Conservation (phyloP, 2,797 vertebrate genomes). For the Coregonus sp. region DNA sequence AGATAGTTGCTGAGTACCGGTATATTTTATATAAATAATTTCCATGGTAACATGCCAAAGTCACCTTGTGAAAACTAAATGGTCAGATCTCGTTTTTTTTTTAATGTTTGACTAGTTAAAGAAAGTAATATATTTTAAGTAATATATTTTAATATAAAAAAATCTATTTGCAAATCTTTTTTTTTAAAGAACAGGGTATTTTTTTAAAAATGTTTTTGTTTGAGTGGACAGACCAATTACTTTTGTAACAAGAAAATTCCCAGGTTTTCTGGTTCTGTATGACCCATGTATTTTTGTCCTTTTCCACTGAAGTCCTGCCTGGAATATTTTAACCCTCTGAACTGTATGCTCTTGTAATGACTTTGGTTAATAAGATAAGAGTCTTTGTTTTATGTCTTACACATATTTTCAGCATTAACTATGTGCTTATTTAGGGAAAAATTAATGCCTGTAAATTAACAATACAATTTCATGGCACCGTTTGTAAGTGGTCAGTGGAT, state of each 20-base stretch:
- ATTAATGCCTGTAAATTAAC: background rate
- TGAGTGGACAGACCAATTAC: conserved; percentile 66
- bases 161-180: conserved; percentile 80
- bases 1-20: conserved; percentile 41
- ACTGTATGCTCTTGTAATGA: conserved; percentile 21
- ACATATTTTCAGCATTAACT: background rate
- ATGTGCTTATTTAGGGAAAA: conserved; percentile 3
- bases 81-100: conserved; percentile 76
- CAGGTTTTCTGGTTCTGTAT: conserved; percentile 45
- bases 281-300: conserved; percentile 45
- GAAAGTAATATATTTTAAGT: conserved; percentile 99
- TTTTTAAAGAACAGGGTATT: conserved; percentile 83
- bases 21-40: conserved; percentile 59
- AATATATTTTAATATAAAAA: conserved; percentile 85
- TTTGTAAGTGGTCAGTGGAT: conserved; percentile 12
- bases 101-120: conserved; percentile 80
- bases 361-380: background rate
- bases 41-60: conserved; percentile 77
- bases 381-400: conserved; percentile 24
- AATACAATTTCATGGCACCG: background rate
- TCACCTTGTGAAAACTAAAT: conserved; percentile 69
- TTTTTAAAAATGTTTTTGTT: conserved; percentile 58
- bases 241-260: conserved; percentile 60
- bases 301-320: conserved; percentile 51
- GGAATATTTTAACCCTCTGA: conserved; percentile 34